These are phyloP conservation scores for Harmothoe impar DNA, from an alignment of 2,888 invertebrate species.

Conservation along the genomic window DNA sequence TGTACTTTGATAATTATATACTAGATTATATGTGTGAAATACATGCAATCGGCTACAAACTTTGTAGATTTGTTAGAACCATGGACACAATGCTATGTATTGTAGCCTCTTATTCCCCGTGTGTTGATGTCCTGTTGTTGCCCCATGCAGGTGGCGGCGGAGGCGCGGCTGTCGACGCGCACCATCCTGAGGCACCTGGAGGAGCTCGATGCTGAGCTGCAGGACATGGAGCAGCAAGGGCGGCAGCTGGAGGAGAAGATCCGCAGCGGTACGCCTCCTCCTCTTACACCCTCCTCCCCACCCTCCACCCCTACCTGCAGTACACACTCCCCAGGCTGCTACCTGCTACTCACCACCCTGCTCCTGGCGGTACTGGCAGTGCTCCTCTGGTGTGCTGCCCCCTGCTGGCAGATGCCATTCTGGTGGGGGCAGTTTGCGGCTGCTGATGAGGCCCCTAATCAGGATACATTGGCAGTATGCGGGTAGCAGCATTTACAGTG, in stretches of 20 bases:
- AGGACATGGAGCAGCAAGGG: constrained; percentile 94
- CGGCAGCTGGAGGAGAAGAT: constrained; percentile 95
- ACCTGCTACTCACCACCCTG: not conserved
- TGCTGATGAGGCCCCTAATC: not conserved
- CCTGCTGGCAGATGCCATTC: not conserved
- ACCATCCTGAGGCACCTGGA: constrained; percentile 88
- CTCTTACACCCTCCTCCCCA: not conserved
- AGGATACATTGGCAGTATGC: too few relatives aligned
- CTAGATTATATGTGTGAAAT: too few relatives aligned
- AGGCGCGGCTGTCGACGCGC: constrained; percentile 84
- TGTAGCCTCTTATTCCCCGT: too few relatives aligned
- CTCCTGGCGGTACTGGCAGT: not conserved
- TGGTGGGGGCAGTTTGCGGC: not conserved
- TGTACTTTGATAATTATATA: too few relatives aligned
- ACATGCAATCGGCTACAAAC: too few relatives aligned
- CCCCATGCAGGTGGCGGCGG: constrained; percentile 71
- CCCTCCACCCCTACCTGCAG: not conserved
- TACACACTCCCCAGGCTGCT: not conserved
- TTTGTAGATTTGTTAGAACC: too few relatives aligned
- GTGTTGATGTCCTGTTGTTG: too few relatives aligned
- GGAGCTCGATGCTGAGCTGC: constrained; percentile 92
- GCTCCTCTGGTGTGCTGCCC: not conserved
- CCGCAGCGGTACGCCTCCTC: constrained; percentile 83
- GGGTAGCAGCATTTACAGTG: too few relatives aligned
- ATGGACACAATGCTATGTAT: too few relatives aligned